Evolutionary conservation across 2,888 invertebrate species (phyloP).

Genomic region (Mythimna impura): DNA sequence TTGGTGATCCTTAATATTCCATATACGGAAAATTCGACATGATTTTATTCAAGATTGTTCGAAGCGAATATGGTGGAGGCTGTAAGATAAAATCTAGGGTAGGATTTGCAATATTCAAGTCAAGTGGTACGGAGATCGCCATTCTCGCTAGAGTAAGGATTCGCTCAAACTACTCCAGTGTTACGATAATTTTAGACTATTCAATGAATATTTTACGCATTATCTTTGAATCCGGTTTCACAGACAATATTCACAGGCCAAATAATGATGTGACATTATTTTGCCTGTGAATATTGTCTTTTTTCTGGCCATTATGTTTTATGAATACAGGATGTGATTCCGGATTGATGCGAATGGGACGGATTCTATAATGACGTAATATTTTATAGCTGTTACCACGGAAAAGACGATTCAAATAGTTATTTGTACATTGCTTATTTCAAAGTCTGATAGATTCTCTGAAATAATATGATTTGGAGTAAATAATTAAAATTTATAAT

Average conservation of each 20-base stretch:
- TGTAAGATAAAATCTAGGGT: slow-evolving; percentile 73
- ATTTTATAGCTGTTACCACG: too few species aligned
- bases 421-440: too few species aligned
- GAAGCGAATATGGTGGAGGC: slow-evolving; percentile 65
- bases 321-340: not conserved
- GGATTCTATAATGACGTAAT: too few species aligned
- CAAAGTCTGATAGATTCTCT: too few species aligned
- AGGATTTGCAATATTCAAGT: slow-evolving; percentile 74
- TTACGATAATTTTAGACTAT: slow-evolving; percentile 51
- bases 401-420: too few species aligned
- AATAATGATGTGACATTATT: too few species aligned
- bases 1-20: not conserved
- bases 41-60: slow-evolving; percentile 63
- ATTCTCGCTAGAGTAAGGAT: slow-evolving; percentile 57
- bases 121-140: slow-evolving; percentile 62
- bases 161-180: slow-evolving; percentile 49
- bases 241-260: too few species aligned
- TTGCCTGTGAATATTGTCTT: slow-evolving; percentile 6
- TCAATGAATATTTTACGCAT: slow-evolving; percentile 60
- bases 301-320: slow-evolving; percentile 1
- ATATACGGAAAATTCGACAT: slow-evolving; percentile 42
- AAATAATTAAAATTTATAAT: too few species aligned
- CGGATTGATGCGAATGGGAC: not conserved
- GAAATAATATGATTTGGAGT: too few species aligned
- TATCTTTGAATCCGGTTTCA: slow-evolving; percentile 29